These are phyloP conservation scores for Clarias macrocephalus DNA, from an alignment of 2,113 vertebrate species.

Conservation along the genomic window DNA sequence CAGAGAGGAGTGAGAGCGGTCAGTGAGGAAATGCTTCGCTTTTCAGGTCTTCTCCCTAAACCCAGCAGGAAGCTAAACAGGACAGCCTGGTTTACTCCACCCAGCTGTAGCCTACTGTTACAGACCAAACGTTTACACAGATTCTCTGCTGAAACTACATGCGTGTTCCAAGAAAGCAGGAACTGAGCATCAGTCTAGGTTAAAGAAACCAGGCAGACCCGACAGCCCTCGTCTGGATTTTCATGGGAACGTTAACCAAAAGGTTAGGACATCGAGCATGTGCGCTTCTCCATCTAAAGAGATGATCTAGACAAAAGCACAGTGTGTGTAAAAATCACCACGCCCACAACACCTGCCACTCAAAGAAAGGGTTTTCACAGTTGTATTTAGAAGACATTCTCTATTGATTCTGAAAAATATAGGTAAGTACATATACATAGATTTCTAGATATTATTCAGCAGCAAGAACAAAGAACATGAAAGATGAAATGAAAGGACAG, in stretches of 20 bases:
- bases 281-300: conserved; percentile 29
- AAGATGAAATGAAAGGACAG: conserved; percentile 42
- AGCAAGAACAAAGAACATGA: conserved; percentile 49
- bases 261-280: conserved; percentile 7
- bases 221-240: conserved; percentile 12
- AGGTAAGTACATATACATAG: conserved; percentile 51
- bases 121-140: background rate
- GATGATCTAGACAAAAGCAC: conserved; percentile 38
- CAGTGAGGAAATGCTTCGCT: conserved; percentile 67
- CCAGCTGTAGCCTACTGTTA: background rate
- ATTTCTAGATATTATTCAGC: conserved; percentile 52
- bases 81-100: conserved; percentile 30
- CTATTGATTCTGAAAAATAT: conserved; percentile 49
- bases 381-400: conserved; percentile 58
- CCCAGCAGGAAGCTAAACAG: conserved; percentile 25
- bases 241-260: background rate
- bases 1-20: conserved; percentile 75
- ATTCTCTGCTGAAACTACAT: background rate
- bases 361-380: conserved; percentile 61
- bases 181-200: conserved; percentile 10
- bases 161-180: background rate
- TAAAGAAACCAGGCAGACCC: conserved; percentile 24
- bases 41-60: conserved; percentile 30
- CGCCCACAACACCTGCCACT: conserved; percentile 39
- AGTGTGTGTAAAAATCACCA: conserved; percentile 25